A percentile compares a stretch with the other conserved stretches of the same genome.
These are phyloP conservation scores for Trachymyrmex septentrionalis DNA, from an alignment of 1,140 invertebrate species.

Conservation along the genomic window DNA sequence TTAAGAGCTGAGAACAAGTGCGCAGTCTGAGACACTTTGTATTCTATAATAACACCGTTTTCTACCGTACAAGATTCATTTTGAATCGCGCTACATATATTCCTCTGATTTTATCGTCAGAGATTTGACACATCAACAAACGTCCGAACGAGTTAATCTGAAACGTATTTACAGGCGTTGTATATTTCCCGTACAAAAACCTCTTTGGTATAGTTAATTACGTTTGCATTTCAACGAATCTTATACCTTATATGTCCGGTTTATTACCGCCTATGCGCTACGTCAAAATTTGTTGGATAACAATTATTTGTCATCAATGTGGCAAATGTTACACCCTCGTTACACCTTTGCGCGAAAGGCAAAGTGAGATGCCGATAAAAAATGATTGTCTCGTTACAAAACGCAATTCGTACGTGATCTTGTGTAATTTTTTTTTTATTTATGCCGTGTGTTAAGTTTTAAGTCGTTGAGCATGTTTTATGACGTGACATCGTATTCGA, in stretches of 20 bases:
- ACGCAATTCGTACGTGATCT: conserved; percentile 77
- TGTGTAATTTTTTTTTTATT: background rate
- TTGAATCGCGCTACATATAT: conserved; percentile 23
- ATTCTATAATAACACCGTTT: conserved; percentile 19
- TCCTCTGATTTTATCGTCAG: background rate
- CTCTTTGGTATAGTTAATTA: conserved; percentile 26
- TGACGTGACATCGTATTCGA: background rate
- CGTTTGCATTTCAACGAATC: conserved; percentile 35
- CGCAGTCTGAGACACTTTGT: background rate
- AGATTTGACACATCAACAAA: conserved; percentile 31
- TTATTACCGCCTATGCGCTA: conserved; percentile 49
- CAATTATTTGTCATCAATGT: conserved; percentile 62
- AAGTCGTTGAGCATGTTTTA: conserved; percentile 63
- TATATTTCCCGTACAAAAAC: conserved; percentile 31
- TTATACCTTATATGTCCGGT: conserved; percentile 49
- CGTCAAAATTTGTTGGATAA: conserved; percentile 58
- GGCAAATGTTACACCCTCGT: conserved; percentile 32
- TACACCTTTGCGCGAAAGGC: conserved; percentile 27
- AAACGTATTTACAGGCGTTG: conserved; percentile 53
- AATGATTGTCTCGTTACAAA: conserved; percentile 82
- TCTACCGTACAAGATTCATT: conserved; percentile 8
- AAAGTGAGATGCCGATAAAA: conserved; percentile 31
- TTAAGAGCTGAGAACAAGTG: background rate
- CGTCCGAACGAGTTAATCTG: conserved; percentile 7
- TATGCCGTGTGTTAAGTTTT: conserved; percentile 33